Base-by-base conservation (phyloP, 1,140 invertebrate genomes). In the Trachymyrmex cornetzi region DNA sequence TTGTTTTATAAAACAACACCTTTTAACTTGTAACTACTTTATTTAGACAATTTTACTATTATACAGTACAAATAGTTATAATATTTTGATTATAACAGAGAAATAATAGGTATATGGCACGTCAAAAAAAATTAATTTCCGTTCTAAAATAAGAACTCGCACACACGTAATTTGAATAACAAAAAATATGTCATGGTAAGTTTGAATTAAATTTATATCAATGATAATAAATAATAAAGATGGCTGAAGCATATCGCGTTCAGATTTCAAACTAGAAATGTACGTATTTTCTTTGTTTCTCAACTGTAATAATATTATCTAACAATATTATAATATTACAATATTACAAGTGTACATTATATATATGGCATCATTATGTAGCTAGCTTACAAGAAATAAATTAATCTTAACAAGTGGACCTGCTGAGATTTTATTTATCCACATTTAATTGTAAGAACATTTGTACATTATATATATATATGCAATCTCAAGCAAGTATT, bases 121-220 rank as follows among this genome's bases (percentile, higher is more conserved):
- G 12, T 12, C 11, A 30, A n/a, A 19, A 24, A 34, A 24, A 38
- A 12, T 34, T 5, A 59, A 22, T 22, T 34, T 75, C 5, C 0
- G 12, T n/a, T 75, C 22, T 34, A 14, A 57, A 2, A 57, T 34
- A 16, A 59, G 34, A 75, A 38, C 11, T 44, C 14, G 16, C 22
- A 14, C n/a, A 22, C 19, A 38, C 9, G 57, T 38, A 74, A 11
- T 12, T 74, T 59, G 12, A 75, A 14, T 48, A 48, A 59, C n/a
- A 19, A 59, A 69, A 67, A 59, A 22, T 57, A 57, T 75, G 53
- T 75, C 55, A 57, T 75, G 55, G n/a, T 38, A 75, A 74, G 27
- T 22, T 75, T 59, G 2, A 22, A 74, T 7, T 55, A 5, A 74
- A 55, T 34, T 74, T 59, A 38, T 38, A 59, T 38, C 2, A 59